Evolutionary conservation across 2,888 invertebrate species (phyloP), one percentile per base, ranked within the genome.

Genomic region (Troglohyphantes excavatus): DNA sequence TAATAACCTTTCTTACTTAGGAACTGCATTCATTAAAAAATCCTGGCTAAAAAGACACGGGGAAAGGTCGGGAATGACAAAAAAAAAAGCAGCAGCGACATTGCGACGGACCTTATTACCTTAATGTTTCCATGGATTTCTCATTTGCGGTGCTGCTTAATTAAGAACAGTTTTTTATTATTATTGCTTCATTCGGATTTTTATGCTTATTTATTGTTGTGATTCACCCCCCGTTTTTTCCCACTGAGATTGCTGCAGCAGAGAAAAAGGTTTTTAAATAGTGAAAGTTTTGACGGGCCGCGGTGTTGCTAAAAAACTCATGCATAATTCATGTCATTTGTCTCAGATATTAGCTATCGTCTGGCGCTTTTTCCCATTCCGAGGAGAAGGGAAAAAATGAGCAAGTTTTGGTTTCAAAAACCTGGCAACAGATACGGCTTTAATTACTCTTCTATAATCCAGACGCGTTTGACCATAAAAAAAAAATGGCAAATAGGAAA

Each of bases 251-350:
- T 53, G 26, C 59, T 39, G 46, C 73, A 33, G 53, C 23, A 68
- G 68, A 61, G 70, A 61, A 76, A 39, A 86, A 86, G 85, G 76
- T 86, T 86, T 86, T 86, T 86, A 86, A 86, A 86, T 86, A 86
- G 85, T 86, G 85, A 78, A 86, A 86, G 85, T 86, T 86, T 86
- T 86, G 85, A 86, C 85, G 85, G 85, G 76, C 68, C 43, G 76
- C 59, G 85, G 76, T 86, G 85, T 86, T 86, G 85, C 85, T 76
- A 86, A 86, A 85, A 85, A 86, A 86, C 76, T 76, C 88, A 89
- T 89, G 76, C 88, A 89, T 89, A 89, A 89, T 89, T 89, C 88
- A 89, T 89, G 88, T 89, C 88, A 89, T 89, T 89, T 89, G 82
- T 82, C 88, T 89, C 68, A 76, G 75, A 89, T 89, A 89, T 89